These are phyloP conservation scores for Notolabrus celidotus DNA, from an alignment of 2,797 vertebrate genomes.

Conservation along the genomic window DNA sequence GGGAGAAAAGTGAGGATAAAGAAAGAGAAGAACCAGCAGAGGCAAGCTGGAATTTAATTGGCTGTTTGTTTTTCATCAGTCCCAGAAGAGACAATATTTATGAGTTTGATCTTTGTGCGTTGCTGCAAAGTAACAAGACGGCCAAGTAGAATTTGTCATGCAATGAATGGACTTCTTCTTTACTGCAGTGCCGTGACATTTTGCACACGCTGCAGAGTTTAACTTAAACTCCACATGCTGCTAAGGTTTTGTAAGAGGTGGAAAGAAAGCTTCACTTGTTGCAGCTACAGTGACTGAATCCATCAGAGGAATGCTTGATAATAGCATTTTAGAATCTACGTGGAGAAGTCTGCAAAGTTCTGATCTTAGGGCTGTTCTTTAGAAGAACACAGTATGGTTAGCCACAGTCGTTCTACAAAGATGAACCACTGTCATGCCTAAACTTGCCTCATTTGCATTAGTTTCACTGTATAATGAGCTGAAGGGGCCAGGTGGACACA, in stretches of 20 bases:
- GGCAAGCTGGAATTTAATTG: constrained; percentile 80
- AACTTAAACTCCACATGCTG: neutral
- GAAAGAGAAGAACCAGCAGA: constrained; percentile 35
- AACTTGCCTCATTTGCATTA: constrained; percentile 60
- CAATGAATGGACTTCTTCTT: constrained; percentile 52
- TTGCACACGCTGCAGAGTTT: constrained; percentile 15
- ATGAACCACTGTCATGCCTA: neutral
- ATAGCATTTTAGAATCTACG: constrained; percentile 8
- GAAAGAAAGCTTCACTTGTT: constrained; percentile 14
- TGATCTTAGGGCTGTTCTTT: constrained; percentile 19
- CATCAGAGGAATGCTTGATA: constrained; percentile 3
- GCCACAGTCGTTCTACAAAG: constrained; percentile 11
- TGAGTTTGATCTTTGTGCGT: constrained; percentile 82
- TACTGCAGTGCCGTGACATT: constrained; percentile 26
- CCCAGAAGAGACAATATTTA: constrained; percentile 84
- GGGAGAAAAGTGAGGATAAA: constrained; percentile 32
- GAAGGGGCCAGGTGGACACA: constrained; percentile 44
- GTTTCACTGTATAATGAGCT: constrained; percentile 63
- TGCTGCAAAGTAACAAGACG: constrained; percentile 67
- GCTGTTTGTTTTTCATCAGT: constrained; percentile 84
- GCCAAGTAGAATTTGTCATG: constrained; percentile 36
- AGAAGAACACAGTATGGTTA: constrained; percentile 12
- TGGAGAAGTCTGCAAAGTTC: neutral
- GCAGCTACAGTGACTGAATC: neutral
- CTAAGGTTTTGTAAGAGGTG: constrained; percentile 5